These are phyloP conservation scores for Leuciscus waleckii DNA, from an alignment of 2,797 vertebrate genomes.

Conservation along the genomic window DNA sequence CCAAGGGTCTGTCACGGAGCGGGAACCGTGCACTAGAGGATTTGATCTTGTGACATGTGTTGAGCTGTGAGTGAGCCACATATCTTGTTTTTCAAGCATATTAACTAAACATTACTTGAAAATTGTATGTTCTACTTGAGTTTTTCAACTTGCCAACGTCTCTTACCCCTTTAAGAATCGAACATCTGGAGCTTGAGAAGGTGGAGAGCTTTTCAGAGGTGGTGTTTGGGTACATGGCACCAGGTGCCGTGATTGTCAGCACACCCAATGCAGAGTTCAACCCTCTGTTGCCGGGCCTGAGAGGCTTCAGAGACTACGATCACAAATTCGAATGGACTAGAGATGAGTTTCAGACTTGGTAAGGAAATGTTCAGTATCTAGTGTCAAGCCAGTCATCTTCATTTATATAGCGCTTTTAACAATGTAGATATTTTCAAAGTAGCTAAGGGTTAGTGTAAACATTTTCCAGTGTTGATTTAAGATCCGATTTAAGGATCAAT, in stretches of 20 bases:
- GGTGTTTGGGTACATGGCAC: constrained; percentile 91
- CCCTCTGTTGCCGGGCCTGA: constrained; percentile 78
- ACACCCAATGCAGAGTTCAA: constrained; percentile 96
- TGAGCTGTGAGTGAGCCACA: constrained; percentile 86
- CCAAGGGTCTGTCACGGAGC: constrained; percentile 89
- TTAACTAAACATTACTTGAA: not conserved
- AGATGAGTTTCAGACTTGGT: constrained; percentile 90
- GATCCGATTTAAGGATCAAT: not conserved
- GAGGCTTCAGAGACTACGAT: constrained; percentile 84
- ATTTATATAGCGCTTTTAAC: no score
- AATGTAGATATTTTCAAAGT: no score
- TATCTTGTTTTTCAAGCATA: not conserved
- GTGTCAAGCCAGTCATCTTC: no score
- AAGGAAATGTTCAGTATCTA: constrained; percentile 48
- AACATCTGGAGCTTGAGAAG: constrained; percentile 85
- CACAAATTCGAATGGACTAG: constrained; percentile 96
- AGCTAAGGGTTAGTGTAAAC: not conserved
- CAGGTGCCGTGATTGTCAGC: constrained; percentile 84
- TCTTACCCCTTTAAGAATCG: constrained; percentile 79
- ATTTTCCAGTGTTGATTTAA: not conserved
- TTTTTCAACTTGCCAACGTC: not conserved
- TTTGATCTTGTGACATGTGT: constrained; percentile 91
- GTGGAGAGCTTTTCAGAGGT: constrained; percentile 86
- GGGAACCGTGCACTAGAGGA: constrained; percentile 86
- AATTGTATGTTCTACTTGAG: not conserved